Conservation (phyloP, 2,797 vertebrate genomes). For the Sylvilagus floridanus region DNA sequence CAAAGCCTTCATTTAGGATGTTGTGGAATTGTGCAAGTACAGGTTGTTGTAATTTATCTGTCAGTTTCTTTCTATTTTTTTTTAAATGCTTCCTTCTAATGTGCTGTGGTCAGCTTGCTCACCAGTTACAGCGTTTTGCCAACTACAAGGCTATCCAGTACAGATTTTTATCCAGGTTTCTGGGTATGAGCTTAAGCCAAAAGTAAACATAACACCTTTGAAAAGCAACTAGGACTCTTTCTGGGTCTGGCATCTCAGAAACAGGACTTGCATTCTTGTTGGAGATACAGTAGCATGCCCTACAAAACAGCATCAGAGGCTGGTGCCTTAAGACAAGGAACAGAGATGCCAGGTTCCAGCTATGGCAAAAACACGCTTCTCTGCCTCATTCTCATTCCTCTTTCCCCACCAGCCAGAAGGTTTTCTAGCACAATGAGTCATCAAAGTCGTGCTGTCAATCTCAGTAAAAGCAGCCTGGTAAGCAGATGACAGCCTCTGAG, state of each 20-base stretch:
- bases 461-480: neutral
- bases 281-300: slow-evolving; percentile 35
- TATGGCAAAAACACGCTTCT: neutral
- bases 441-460: neutral
- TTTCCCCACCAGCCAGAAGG: neutral
- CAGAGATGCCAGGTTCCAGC: slow-evolving; percentile 39
- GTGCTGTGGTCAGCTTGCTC: slow-evolving; percentile 4
- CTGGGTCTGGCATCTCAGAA: slow-evolving; percentile 58
- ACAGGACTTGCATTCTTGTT: slow-evolving; percentile 53
- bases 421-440: neutral
- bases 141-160: neutral
- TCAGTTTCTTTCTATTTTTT: neutral
- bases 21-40: neutral
- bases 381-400: neutral
- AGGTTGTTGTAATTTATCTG: slow-evolving; percentile 2
- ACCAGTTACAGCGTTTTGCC: neutral
- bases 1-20: neutral
- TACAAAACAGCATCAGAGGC: slow-evolving; percentile 10
- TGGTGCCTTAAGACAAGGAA: slow-evolving; percentile 20
- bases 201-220: slow-evolving; percentile 61
- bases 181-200: slow-evolving; percentile 56
- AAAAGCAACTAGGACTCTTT: slow-evolving; percentile 60
- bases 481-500: neutral
- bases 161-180: slow-evolving; percentile 72
- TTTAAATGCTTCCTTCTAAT: neutral